Conservation (phyloP, 2,113 vertebrate species). For the Pseudois nayaur region DNA sequence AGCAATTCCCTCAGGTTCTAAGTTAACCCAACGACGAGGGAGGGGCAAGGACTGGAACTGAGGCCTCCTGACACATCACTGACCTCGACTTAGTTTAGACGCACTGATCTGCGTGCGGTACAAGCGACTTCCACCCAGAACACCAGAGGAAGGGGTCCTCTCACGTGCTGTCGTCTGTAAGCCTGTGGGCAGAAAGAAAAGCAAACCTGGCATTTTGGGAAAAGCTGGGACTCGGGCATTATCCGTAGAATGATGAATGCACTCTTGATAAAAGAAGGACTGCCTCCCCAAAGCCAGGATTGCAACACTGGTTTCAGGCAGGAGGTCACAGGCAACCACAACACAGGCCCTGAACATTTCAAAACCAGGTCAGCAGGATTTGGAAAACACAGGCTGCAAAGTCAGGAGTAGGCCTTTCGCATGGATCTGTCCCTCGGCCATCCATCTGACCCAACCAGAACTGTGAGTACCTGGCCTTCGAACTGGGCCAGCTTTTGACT, state of each 20-base stretch:
- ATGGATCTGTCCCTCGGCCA: neutral
- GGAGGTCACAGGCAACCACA: neutral
- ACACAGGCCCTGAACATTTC: neutral
- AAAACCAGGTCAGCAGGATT: neutral
- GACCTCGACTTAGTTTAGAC: neutral
- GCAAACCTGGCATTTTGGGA: neutral
- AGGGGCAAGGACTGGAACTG: neutral
- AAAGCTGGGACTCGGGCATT: neutral
- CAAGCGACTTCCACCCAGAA: neutral
- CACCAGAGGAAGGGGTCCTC: no score
- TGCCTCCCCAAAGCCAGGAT: neutral
- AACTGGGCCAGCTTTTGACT: neutral
- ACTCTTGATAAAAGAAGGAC: neutral
- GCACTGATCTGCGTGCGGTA: neutral
- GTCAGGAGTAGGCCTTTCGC: neutral
- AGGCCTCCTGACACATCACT: neutral
- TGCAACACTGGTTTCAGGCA: neutral
- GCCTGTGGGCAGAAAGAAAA: no score
- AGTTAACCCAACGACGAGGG: accelerated
- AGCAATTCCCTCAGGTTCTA: neutral
- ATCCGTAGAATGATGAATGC: accelerated
- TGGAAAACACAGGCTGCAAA: neutral
- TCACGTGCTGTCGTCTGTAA: no score
- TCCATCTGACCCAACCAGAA: neutral
- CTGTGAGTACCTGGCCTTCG: neutral